phyloP scores from a whole-genome alignment of 2,113 vertebrate species.

The Centropus bengalensis region DNA sequence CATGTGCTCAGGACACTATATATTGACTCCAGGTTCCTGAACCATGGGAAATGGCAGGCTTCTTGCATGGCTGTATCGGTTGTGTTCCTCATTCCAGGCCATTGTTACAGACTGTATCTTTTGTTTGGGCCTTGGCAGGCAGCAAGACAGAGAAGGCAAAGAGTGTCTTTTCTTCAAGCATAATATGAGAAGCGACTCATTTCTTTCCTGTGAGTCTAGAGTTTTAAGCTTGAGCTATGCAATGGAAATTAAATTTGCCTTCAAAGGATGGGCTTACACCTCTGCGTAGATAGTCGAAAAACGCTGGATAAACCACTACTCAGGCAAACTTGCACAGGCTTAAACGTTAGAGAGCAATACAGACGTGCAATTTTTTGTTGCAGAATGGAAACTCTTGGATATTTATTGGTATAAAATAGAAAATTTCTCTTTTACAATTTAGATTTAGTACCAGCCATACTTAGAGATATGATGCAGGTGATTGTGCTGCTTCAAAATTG shows the following conservation, averaged over 20 bases:
- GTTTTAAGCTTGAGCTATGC: slow-evolving; percentile 33
- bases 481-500: not conserved
- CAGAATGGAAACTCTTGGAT: not conserved
- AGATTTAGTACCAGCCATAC: not conserved
- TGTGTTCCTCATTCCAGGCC: slow-evolving; percentile 57
- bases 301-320: not conserved
- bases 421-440: not conserved
- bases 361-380: not conserved
- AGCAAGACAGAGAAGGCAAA: slow-evolving; percentile 55
- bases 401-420: not conserved
- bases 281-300: not conserved
- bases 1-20: not conserved
- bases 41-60: slow-evolving; percentile 1
- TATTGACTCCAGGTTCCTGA: not conserved
- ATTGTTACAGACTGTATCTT: slow-evolving; percentile 60
- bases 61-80: not conserved
- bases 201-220: slow-evolving; percentile 17
- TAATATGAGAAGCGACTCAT: slow-evolving; percentile 43
- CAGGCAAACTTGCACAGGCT: not conserved
- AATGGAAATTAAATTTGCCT: not conserved
- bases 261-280: not conserved
- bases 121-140: slow-evolving; percentile 67
- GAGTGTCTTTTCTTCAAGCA: not conserved
- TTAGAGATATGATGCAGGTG: not conserved
- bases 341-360: not conserved